Evolutionary conservation across 2,888 invertebrate species (phyloP), one percentile per base, ranked within the genome.

Genomic region (Acronicta alni): DNA sequence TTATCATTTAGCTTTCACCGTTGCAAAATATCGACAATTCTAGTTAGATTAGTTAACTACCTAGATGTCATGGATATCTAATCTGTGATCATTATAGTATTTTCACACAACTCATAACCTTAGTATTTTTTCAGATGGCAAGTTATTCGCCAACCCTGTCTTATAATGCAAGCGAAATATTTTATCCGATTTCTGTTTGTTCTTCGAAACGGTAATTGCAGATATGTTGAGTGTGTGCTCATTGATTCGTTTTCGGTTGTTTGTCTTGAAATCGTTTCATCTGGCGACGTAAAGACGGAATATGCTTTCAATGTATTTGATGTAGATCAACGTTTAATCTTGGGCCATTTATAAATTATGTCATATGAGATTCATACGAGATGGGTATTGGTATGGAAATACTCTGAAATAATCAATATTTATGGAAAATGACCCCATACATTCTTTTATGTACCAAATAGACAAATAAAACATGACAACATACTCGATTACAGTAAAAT

Each of bases 161-260:
- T 6, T 35, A n/a, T 30, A 9, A 42, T 18, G 12, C 54, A n/a
- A 35, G 15, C 10, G 17, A 64, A 68, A 55, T 41, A 59, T 68
- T 69, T 69, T 69, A 69, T 69, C 56, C n/a, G 37, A 47, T 20
- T 37, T 16, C 45, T 69, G 49, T 69, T 69, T 69, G 69, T 57
- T 57, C 53, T 64, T 42, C 51, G 20, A 52, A 64, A 52, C 54
- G 37, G 45, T 67, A 67, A 67, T 67, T 59, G 59, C 32, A 68
- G 64, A 23, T 14, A 41, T 12, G 32, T 42, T 3, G 44, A 30
- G 16, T 45, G 16, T 39, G 32, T 39, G 23, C 5, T 23, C 43
- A 15, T 20, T 44, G 52, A 68, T 68, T 68, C 55, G 64, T 64
- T 57, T 67, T 51, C 4, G 17, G 16, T 14, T 68, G 46, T 67